Evolutionary conservation across 1,140 invertebrate species (phyloP), one percentile per base, ranked within the genome.

Genomic region (Anastrepha ludens): DNA sequence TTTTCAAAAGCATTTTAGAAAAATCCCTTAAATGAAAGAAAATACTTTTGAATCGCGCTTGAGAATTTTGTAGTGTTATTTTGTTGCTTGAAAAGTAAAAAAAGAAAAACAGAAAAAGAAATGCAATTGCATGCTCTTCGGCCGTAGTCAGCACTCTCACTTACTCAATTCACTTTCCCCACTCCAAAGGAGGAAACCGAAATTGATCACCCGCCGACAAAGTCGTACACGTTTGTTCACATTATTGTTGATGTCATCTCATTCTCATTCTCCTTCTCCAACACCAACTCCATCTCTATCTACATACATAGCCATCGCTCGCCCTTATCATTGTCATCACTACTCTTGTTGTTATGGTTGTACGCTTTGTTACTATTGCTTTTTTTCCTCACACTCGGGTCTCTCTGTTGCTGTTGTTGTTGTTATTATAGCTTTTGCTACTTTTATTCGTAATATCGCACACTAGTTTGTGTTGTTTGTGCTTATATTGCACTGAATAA

Each of bases 401-500:
- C 13, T 59, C 29, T 20, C 60, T 65, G 78, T 85, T 67, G 87
- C 59, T 65, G 6, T 85, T 85, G 87, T 41, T 62, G 64, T 74
- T 86, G 87, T 86, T 86, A 55, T 88, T 86, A 70, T 88, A 85
- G 87, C 81, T 88, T 64, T 88, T 65, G 59, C 67, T 67, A 74
- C 50, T 47, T 29, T 74, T 29, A 29, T 29, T 29, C 29, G 29
- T 59, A 81, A 55, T 81, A 81, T 58, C 44, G 47, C 47, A 11
- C 44, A 50, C 74, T 81, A 58, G 74, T 81, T 81, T 47, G 81
- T 58, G 78, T 86, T 50, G 60, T 50, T 88, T 60, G 39, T 88
- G 87, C 44, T 86, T 39, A 47, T 81, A 59, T 86, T 60, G 70
- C 74, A 55, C 91, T 91, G 90, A 90, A 91, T 90, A 92, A 92